These are phyloP conservation scores for Carposina sasakii DNA, from an alignment of 1,140 invertebrate species.

Conservation along the genomic window DNA sequence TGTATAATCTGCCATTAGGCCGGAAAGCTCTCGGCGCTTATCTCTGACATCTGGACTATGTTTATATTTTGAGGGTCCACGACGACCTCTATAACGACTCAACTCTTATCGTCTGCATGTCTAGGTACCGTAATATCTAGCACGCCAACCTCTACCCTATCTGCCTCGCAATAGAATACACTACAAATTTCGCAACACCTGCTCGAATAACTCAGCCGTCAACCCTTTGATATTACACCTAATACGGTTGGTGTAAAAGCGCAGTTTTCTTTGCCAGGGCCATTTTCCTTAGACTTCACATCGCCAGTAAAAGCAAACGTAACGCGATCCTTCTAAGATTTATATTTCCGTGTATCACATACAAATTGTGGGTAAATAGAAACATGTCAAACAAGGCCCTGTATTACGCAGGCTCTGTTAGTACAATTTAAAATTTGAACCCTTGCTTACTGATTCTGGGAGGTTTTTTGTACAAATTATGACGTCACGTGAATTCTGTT, in stretches of 20 bases:
- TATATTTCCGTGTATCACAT: conserved; percentile 4
- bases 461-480: conserved; percentile 13
- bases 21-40: conserved; percentile 59
- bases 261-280: conserved; percentile 10
- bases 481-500: conserved; percentile 1
- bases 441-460: conserved; percentile 20
- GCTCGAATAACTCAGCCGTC: conserved; percentile 7
- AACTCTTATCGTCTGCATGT: conserved; percentile 56
- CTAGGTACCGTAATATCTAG: conserved; percentile 37
- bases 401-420: conserved; percentile 33
- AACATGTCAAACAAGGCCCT: conserved; percentile 33
- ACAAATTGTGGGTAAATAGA: conserved; percentile 24
- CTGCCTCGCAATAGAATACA: conserved; percentile 19
- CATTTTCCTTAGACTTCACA: too few species aligned
- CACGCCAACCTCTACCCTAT: conserved; percentile 36
- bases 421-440: conserved; percentile 30
- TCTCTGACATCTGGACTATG: conserved; percentile 65
- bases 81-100: conserved; percentile 64
- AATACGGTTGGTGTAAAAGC: conserved; percentile 12
- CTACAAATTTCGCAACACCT: conserved; percentile 21
- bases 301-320: conserved; percentile 14
- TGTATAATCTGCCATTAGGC: conserved; percentile 63
- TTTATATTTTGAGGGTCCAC: conserved; percentile 64
- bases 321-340: conserved; percentile 3
- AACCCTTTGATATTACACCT: conserved; percentile 15